A percentile compares a stretch with the other conserved stretches of the same genome.
Evolutionary conservation across 2,888 invertebrate species (phyloP).

Genomic region (Branchinecta sandiegonensis): DNA sequence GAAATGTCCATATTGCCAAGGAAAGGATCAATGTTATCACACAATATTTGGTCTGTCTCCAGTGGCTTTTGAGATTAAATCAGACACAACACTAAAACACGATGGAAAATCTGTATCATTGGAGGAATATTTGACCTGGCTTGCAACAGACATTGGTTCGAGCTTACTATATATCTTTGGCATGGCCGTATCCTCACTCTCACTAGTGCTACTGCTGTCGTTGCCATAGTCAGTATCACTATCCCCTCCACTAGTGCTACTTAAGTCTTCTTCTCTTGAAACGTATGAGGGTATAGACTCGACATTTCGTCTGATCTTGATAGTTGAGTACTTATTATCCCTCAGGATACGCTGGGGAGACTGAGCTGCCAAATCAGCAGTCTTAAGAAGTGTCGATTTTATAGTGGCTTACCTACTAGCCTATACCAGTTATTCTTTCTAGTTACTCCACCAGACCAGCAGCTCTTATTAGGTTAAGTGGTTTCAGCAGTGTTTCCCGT

Average conservation of each 20-base stretch:
- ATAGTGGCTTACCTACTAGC: too few relatives aligned
- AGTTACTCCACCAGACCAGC: slow-evolving; percentile 11
- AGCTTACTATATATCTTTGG: slow-evolving; percentile 8
- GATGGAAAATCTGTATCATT: slow-evolving; percentile 11
- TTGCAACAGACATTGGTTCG: slow-evolving; percentile 11
- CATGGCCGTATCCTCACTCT: slow-evolving; percentile 7
- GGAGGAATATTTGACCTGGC: slow-evolving; percentile 8
- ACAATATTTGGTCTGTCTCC: slow-evolving; percentile 14
- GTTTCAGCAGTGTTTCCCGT: slow-evolving; percentile 11
- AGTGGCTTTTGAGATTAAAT: slow-evolving; percentile 14
- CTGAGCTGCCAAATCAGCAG: too few relatives aligned
- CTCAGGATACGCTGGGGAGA: too few relatives aligned
- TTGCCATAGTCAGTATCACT: slow-evolving; percentile 14
- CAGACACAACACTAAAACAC: slow-evolving; percentile 11
- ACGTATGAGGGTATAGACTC: too few relatives aligned
- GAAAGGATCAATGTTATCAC: slow-evolving; percentile 14
- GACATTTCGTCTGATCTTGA: too few relatives aligned
- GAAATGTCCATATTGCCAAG: too few relatives aligned
- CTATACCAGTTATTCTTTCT: slow-evolving; percentile 10
- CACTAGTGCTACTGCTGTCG: slow-evolving; percentile 14
- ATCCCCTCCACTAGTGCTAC: slow-evolving; percentile 14
- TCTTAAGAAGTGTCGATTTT: too few relatives aligned
- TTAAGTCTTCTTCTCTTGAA: too few relatives aligned
- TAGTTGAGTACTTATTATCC: too few relatives aligned
- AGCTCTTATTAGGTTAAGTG: slow-evolving; percentile 11